Base-by-base conservation (phyloP, 2,113 vertebrate species). In the Hylia prasina region DNA sequence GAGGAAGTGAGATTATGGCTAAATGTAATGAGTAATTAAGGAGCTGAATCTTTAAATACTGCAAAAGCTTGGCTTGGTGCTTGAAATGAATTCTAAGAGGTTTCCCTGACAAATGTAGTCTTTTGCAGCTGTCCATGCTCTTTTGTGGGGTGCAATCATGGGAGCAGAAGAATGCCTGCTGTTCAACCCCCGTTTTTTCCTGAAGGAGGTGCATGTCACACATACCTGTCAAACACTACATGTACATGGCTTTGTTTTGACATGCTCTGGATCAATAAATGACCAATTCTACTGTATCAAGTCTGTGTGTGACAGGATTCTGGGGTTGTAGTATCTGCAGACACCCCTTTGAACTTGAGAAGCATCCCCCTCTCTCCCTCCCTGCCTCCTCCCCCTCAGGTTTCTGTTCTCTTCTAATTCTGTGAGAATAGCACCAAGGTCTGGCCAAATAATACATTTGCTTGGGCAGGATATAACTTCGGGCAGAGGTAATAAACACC, bases 401-500 rank as follows among this genome's bases (percentile, higher is more conserved):
- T 64, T 87, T 83, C n/a, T 88, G 8, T 77, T 88, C 63, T 77
- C 27, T 50, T 80, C 21, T 15, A 27, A 31, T 69, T 88, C 58
- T 2, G 1, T 77, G 44, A 53, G n/a, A 90, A 57, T 8, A 80
- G 45, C 71, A 66, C 22, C 45, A 39, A 37, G 37, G 54, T 76
- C 82, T 92, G 60, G 71, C 58, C 91, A 90, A 88, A 70, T 66
- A 93, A 77, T 77, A 42, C 35, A 25, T 90, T 92, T 81, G 35
- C 76, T 90, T 83, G 70, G 61, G 45, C 73, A 93, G 87, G 78
- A 90, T 94, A 14, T 93, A 47, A 70, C 54, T 71, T 82, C 17
- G 75, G 82, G 39, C 58, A 93, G 90, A 73, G 75, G 68, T 77
- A 94, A 91, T 95, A 96, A 95, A 95, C 94, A 93, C 78, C 75